These are phyloP conservation scores for Gymnoscopelus microlampas DNA, from an alignment of 2,797 vertebrate genomes.

Conservation along the genomic window DNA sequence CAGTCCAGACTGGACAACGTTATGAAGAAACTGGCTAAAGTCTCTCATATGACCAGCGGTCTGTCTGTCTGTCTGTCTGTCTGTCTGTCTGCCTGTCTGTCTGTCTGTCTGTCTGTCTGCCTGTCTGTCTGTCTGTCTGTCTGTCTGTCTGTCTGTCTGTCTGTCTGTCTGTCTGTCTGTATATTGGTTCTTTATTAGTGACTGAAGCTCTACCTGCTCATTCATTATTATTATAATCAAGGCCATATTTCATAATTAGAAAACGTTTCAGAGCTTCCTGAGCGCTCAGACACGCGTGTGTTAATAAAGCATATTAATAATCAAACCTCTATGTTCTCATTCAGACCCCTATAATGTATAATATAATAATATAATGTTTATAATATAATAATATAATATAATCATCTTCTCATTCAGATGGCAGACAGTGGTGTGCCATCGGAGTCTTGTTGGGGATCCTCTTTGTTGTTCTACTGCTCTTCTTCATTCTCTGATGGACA, in stretches of 20 bases:
- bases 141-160: too few species aligned
- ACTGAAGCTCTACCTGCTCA: too few species aligned
- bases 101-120: not conserved
- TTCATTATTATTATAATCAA: too few species aligned
- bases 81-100: not conserved
- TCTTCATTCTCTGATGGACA: constrained; percentile 88
- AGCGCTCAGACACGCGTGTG: too few species aligned
- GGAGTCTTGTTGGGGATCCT: constrained; percentile 89
- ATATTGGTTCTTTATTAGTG: too few species aligned
- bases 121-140: too few species aligned
- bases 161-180: too few species aligned
- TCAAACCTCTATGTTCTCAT: not conserved
- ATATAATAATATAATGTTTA: constrained; percentile 1
- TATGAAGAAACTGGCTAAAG: constrained; percentile 98
- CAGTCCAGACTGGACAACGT: constrained; percentile 96
- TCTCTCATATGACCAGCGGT: constrained; percentile 99
- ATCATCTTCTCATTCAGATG: constrained; percentile 83
- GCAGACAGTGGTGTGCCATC: constrained; percentile 97
- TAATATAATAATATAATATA: not conserved
- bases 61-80: constrained; percentile 59
- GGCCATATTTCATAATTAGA: too few species aligned
- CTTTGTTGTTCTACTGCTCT: constrained; percentile 90
- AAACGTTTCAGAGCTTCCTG: too few species aligned
- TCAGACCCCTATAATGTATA: constrained; percentile 33
- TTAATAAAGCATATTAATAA: not conserved